Base-by-base conservation (phyloP, 2,797 vertebrate genomes). In the Xenopus petersii region DNA sequence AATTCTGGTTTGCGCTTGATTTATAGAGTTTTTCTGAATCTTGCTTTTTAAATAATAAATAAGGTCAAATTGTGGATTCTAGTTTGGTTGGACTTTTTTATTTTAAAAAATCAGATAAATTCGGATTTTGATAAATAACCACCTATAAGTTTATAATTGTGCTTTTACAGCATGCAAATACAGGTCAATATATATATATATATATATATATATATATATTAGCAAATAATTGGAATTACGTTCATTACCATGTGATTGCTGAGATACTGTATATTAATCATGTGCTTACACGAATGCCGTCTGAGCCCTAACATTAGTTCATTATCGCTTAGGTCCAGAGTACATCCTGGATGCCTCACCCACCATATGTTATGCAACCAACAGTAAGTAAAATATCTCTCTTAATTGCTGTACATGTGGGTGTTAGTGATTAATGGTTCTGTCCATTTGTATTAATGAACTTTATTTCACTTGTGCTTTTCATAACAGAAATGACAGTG, bases 301-400 rank as follows among this genome's bases (percentile, higher is more conserved):
- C 42, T n/a, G 48, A 48, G 9, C 48, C 64, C 87, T 92, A 88
- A 91, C 86, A 71, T 81, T 85, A 82, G 67, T 86, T 86, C 84
- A 84, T 89, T 91, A 85, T 84, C 87, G 80, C 82, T 81, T 91
- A 98, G 95, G 96, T 98, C 91, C 97, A 99, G 94, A 96, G 95
- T 89, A 97, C 97, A 88, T 98, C 97, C 87, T 99, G 97, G 97
- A 99, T 98, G 96, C 97, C 97, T 93, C 97, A 98, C 92, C 97
- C 97, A 88, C 95, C 96, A 88, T 99, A 99, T 90, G 96, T 98
- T 95, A 97, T 99, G 97, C 97, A 98, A 95, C 97, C 97, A 90
- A 96, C 97, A 92, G 97, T 99, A 96, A 95, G 95, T 98, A 64
- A 86, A 80, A 81, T 77, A 51, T 24, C 13, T 61, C 26, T 46